Percentiles rank a stretch among this genome's conserved stretches.
phyloP scores from a whole-genome alignment of 2,113 vertebrate genomes.

The Ptilorrhoa leucosticta region DNA sequence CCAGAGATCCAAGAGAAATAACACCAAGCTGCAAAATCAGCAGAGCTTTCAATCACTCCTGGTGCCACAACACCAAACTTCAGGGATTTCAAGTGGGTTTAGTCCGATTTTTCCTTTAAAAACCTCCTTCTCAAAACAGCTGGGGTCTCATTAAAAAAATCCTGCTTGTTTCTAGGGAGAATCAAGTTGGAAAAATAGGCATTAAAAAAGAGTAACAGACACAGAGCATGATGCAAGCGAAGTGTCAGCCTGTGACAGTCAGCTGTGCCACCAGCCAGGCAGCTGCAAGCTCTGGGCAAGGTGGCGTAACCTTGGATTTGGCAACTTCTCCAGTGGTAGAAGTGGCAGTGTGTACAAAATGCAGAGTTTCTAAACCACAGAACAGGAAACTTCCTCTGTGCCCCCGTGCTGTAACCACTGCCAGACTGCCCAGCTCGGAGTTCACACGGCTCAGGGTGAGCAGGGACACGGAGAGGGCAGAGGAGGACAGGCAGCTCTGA shows the following conservation, averaged over 20 bases:
- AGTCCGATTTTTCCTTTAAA: not conserved
- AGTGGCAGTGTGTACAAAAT: not conserved
- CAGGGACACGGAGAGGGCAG: not conserved
- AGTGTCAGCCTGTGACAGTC: not conserved
- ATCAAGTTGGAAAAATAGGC: not conserved
- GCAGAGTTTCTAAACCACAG: not conserved
- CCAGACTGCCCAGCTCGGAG: not conserved
- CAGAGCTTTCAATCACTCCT: not conserved
- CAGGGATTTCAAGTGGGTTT: not conserved
- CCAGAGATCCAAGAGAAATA: not conserved
- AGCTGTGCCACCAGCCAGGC: not conserved
- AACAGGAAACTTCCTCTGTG: conserved; percentile 21
- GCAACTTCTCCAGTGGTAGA: not conserved
- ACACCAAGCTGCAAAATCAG: not conserved
- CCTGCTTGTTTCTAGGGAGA: not conserved
- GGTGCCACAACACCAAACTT: not conserved
- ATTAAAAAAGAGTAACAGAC: not conserved
- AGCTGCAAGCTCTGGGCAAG: not conserved
- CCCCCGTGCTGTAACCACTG: conserved; percentile 39
- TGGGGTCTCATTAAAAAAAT: not conserved
- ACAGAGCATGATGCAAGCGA: not conserved
- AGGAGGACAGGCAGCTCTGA: not conserved
- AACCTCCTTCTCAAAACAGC: not conserved
- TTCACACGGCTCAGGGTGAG: not conserved
- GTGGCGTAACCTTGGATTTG: not conserved